Evolutionary conservation across 1,140 invertebrate species (phyloP).

Genomic region (Eubasilissa regina): DNA sequence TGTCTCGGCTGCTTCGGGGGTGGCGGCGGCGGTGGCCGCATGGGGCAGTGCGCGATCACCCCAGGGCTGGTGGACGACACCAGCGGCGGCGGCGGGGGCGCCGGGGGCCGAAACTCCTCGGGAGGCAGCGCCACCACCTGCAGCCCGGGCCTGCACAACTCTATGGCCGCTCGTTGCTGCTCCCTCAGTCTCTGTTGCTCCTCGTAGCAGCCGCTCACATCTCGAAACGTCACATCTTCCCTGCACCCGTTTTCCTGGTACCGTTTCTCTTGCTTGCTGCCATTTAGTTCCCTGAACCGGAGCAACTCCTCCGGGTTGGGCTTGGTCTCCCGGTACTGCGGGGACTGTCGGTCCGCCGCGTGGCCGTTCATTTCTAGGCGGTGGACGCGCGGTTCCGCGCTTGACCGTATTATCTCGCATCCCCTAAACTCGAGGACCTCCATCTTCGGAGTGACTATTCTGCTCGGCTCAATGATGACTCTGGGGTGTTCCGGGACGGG

Average conservation of each 20-base stretch:
- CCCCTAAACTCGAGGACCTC: conserved; percentile 45
- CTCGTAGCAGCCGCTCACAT: conserved; percentile 50
- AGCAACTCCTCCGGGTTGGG: conserved; percentile 42
- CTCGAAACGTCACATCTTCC: conserved; percentile 47
- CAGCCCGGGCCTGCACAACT: conserved; percentile 64
- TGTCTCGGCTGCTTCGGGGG: conserved; percentile 71
- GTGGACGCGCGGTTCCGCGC: conserved; percentile 29
- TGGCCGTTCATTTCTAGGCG: conserved; percentile 14
- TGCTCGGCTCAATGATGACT: conserved; percentile 55
- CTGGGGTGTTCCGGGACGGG: conserved; percentile 49
- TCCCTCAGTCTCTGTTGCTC: conserved; percentile 54
- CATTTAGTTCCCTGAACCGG: conserved; percentile 45
- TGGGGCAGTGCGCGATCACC: conserved; percentile 69
- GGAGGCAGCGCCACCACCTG: conserved; percentile 69
- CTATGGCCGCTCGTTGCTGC: conserved; percentile 60
- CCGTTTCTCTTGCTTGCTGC: background rate
- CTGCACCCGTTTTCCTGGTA: conserved; percentile 11
- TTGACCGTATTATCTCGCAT: conserved; percentile 47
- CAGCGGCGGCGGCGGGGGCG: conserved; percentile 54
- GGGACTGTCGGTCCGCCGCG: background rate
- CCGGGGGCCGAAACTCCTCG: conserved; percentile 65
- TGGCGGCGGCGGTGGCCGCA: conserved; percentile 74
- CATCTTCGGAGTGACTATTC: conserved; percentile 33
- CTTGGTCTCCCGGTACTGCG: conserved; percentile 18
- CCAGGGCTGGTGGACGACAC: conserved; percentile 63